Evolutionary conservation across 2,797 vertebrate genomes (phyloP).

Genomic region (Sus cebifrons): DNA sequence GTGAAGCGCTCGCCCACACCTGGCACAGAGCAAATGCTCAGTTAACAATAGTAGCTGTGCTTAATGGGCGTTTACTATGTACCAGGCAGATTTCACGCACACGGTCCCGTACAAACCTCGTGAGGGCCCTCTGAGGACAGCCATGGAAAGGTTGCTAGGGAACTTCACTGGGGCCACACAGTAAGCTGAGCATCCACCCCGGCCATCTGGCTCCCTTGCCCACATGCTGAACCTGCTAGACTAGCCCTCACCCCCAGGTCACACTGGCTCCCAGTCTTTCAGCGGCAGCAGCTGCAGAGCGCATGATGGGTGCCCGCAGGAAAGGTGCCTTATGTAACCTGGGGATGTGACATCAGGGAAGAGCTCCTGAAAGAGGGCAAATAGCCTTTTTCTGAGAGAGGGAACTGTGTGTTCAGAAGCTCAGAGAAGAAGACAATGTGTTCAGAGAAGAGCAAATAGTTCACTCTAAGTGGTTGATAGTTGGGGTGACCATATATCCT

Average conservation of each 20-base stretch:
- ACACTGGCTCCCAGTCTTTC: background rate
- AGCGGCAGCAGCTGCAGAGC: background rate
- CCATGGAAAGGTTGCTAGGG: background rate
- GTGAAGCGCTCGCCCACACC: background rate
- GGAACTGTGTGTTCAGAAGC: constrained; percentile 34
- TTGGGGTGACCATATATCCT: background rate
- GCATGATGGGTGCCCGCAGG: background rate
- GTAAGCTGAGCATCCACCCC: background rate
- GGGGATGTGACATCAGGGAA: background rate
- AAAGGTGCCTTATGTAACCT: constrained; percentile 13
- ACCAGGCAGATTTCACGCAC: background rate
- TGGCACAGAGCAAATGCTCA: background rate
- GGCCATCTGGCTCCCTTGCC: background rate
- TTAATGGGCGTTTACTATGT: fast-evolving
- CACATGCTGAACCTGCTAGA: background rate
- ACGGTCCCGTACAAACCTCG: fast-evolving
- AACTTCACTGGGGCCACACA: fast-evolving
- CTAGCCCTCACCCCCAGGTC: too few relatives aligned
- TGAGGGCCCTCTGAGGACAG: background rate
- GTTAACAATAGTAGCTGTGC: too few relatives aligned
- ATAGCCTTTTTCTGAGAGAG: constrained; percentile 1
- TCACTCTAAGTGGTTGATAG: background rate
- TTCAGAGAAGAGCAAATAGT: background rate
- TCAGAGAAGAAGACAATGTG: background rate
- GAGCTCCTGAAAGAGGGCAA: background rate